Percentiles rank a stretch among this genome's conserved stretches.
Evolutionary conservation across 2,797 vertebrate species (phyloP).

Genomic region (Acrossocheilus wenchowensis): DNA sequence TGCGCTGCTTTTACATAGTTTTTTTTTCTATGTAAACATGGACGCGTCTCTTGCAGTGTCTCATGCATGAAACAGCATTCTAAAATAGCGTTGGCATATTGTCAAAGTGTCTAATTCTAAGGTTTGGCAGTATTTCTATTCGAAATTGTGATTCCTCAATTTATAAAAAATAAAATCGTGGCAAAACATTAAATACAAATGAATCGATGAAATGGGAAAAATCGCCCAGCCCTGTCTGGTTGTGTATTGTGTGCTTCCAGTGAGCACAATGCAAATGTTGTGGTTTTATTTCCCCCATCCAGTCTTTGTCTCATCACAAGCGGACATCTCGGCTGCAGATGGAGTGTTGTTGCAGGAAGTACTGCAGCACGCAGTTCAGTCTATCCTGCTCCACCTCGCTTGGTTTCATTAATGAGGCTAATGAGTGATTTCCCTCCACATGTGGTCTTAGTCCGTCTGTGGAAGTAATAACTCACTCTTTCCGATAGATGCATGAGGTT

Average conservation of each 20-base stretch:
- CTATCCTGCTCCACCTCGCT: not conserved
- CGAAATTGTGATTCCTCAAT: not conserved
- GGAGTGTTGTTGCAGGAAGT: not conserved
- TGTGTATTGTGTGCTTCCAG: not conserved
- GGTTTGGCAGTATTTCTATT: not conserved
- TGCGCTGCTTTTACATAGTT: not conserved
- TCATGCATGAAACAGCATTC: not conserved
- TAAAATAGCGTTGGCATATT: not conserved
- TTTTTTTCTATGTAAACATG: not conserved
- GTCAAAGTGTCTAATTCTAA: not conserved
- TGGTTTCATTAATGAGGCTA: constrained; percentile 2
- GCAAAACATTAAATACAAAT: not conserved
- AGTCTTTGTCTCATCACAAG: not conserved
- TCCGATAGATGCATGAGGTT: constrained; percentile 9
- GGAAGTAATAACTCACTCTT: constrained; percentile 28
- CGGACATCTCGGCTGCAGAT: not conserved
- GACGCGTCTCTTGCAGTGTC: not conserved
- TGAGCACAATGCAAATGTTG: not conserved
- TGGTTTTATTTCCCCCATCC: not conserved
- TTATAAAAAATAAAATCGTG: not conserved
- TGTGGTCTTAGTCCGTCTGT: constrained; percentile 11
- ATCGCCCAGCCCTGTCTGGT: not conserved
- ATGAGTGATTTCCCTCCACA: constrained; percentile 32
- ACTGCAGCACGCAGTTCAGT: not conserved
- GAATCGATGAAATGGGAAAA: rapidly evolving